Evolutionary conservation across 64 coral and sea anemone genomes (phyloP), one percentile per base, ranked within the genome.

Genomic region (Acropora tenuis): DNA sequence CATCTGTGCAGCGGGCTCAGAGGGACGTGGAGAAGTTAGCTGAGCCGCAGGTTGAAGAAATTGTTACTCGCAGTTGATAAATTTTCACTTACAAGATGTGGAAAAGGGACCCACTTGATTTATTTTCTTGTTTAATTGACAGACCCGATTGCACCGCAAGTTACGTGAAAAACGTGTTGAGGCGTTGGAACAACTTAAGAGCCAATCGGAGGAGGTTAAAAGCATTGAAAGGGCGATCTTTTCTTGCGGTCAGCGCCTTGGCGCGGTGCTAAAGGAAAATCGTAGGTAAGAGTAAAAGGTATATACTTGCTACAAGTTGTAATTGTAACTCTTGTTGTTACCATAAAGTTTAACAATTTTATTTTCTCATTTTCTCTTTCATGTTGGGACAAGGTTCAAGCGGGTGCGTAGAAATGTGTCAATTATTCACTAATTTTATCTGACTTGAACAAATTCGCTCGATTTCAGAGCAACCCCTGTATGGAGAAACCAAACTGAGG

Each of bases 21-120:
- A 98, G 89, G 78, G 96, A 98, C 71, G 90, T 95, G 49, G 96
- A 98, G 43, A 98, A 95, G 82, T 90, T 92, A 78, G 86, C 92
- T 2, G 87, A 76, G 15, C 96, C 96, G 75, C 93, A 92, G 96
- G 96, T 98, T 94, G 66, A 12, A 78, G 47, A 76, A 6, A 15
- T 2, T 47, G 17, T 78, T 78, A 18, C 8, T 71, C 3, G 4
- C 18, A 41, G 48, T 78, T 78, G 43, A 8, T 78, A 55, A 5
- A 55, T 55, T 55, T 10, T 8, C 52, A 55, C 10, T 55, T 8
- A 55, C 52, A 55, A 10, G 52, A 0, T 55, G 52, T 55, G 1
- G 52, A 55, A 55, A 55, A 63, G 16, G 59, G 10, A 12, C 6
- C 15, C 59, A 15, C 59, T 71, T 71, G 1, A 71, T 5, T 20